Percentiles rank a stretch among this genome's conserved stretches.
These are phyloP conservation scores for Molossus molossus DNA, from an alignment of 2,797 vertebrate species.

Conservation along the genomic window DNA sequence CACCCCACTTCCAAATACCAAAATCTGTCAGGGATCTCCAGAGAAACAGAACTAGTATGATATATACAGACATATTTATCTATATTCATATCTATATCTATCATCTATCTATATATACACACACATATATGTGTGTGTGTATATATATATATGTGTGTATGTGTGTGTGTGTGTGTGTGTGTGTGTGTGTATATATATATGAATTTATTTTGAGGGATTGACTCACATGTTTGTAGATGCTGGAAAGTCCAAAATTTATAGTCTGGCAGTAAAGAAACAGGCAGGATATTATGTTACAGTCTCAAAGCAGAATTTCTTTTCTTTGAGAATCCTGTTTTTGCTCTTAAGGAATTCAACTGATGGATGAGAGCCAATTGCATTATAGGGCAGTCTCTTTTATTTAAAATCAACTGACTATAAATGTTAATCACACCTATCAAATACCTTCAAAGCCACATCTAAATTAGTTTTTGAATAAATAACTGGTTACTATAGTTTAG, in stretches of 20 bases:
- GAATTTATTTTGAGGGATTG: background rate
- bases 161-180: too few relatives aligned
- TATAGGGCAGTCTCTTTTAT: background rate
- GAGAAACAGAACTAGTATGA: background rate
- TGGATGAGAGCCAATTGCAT: background rate
- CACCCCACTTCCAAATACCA: background rate
- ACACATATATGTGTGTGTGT: background rate
- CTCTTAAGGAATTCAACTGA: background rate
- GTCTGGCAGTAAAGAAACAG: background rate
- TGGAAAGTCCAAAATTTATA: background rate
- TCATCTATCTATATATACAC: background rate
- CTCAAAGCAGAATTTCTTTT: background rate
- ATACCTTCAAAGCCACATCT: conserved; percentile 41
- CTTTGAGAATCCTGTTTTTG: background rate
- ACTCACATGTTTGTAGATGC: background rate
- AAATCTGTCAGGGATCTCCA: background rate
- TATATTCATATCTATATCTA: background rate
- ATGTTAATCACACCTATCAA: conserved; percentile 12
- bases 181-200: background rate
- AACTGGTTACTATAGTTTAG: background rate
- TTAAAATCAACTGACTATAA: background rate
- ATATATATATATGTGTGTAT: background rate
- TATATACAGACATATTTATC: background rate
- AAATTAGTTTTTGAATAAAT: conserved; percentile 33
- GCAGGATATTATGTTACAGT: background rate